A percentile compares a stretch with the other conserved stretches of the same genome.
phyloP scores from a whole-genome alignment of 1,140 invertebrate genomes.

The Archivesica marissinica region DNA sequence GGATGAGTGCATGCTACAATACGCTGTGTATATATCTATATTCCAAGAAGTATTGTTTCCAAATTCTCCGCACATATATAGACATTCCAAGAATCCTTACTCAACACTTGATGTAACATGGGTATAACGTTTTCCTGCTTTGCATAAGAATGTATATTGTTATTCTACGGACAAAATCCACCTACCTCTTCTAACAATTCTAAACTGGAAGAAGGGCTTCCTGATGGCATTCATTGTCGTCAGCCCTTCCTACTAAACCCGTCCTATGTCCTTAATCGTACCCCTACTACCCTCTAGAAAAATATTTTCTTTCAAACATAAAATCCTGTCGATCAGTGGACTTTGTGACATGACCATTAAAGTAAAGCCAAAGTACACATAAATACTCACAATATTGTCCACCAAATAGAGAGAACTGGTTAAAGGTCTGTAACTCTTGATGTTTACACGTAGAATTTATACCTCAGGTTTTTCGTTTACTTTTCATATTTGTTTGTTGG shows the following conservation, averaged over 20 bases:
- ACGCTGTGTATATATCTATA: no score
- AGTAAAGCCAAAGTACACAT: constrained; percentile 11
- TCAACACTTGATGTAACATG: no score
- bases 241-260: no score
- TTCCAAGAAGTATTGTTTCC: no score
- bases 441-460: not conserved
- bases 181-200: constrained; percentile 9
- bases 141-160: no score
- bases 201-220: not conserved
- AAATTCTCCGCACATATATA: no score
- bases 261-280: no score
- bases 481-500: constrained; percentile 8
- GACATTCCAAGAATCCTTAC: no score
- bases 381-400: constrained; percentile 28
- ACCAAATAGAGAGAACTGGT: constrained; percentile 13
- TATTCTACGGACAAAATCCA: no score
- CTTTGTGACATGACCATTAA: not conserved
- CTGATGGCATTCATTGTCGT: constrained; percentile 12
- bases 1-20: no score
- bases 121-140: no score
- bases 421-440: constrained; percentile 27
- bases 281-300: not conserved
- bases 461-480: constrained; percentile 12
- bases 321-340: not conserved
- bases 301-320: constrained; percentile 22